Evolutionary conservation across 2,113 vertebrate species (phyloP).

Genomic region (Pseudopodoces humilis): DNA sequence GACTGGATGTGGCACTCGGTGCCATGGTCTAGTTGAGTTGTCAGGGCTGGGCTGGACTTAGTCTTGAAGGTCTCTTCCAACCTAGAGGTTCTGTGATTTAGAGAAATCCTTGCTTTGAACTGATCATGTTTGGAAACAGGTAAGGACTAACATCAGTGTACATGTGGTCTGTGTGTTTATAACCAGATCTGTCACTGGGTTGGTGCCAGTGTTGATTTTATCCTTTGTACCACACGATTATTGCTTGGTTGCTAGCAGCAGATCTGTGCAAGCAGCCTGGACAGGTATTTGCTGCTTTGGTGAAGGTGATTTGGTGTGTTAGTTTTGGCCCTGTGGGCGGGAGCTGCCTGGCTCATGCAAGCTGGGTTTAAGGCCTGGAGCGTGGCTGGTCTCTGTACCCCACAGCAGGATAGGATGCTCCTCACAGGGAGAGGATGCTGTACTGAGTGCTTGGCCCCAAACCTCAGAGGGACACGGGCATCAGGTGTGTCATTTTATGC

Average conservation of each 20-base stretch:
- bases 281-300: not conserved
- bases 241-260: not conserved
- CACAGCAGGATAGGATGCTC: not conserved
- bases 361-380: not conserved
- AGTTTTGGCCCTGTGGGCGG: not conserved
- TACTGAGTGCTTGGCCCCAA: rapidly evolving
- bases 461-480: rapidly evolving
- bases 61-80: too few species aligned
- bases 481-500: not conserved
- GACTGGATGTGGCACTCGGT: too few species aligned
- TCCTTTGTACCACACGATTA: not conserved
- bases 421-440: not conserved
- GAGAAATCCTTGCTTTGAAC: not conserved
- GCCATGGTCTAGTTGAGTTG: too few species aligned
- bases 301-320: not conserved
- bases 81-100: too few species aligned
- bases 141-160: not conserved
- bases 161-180: not conserved
- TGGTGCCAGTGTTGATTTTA: not conserved
- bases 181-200: not conserved
- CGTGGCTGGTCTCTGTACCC: not conserved
- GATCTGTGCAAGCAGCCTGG: not conserved
- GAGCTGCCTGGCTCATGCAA: not conserved
- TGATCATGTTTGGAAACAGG: not conserved
- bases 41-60: too few species aligned